Base-by-base conservation (phyloP, 1,140 invertebrate genomes). In the Vollenhovia emeryi region DNA sequence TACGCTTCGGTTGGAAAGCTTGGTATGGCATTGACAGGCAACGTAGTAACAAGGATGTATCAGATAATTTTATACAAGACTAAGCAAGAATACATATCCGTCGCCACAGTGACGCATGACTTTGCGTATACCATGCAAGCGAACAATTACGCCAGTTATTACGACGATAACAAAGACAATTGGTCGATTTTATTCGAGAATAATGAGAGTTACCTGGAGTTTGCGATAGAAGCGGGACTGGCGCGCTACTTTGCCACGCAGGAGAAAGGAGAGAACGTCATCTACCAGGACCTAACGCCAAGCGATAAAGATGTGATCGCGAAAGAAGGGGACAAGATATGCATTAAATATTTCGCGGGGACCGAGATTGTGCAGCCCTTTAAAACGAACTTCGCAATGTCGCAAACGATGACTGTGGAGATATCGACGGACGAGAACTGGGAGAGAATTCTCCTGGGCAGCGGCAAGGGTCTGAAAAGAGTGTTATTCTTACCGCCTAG, bases 141-240 rank as follows among this genome's bases (percentile, higher is more conserved):
- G 30, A 93, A 95, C 27, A 94, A 94, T 91, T 95, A 94, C 78
- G 92, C 90, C 8, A 91, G 91, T 76, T 95, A 94, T 91, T 94
- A 94, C 76, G 94, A 95, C 76, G 86, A 78, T 6, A 91, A 91
- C 64, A 91, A 92, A 36, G 91, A 93, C n/a, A 94, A 94, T 88
- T 94, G 94, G 94, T 94, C 93, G 6, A 92, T 95, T 73, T 89
- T 92, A 79, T 95, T 95, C 68, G 93, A 94, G 40, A 92, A 80
- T 50, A 78, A 88, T 8, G 88, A 90, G 1, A 74, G 87, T 33
- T 92, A 91, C 11, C 79, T 92, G 9, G 92, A 94, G 74, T 93
- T 95, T 85, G 93, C 92, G 1, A 91, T 85, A 86, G 93, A 94
- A 91, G 76, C 94, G 45, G 91, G 86, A 62, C 43, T 94, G 8